Percentiles rank a stretch among this genome's conserved stretches.
Evolutionary conservation across 2,888 invertebrate genomes (phyloP).

Genomic region (Plemyria rubiginata): DNA sequence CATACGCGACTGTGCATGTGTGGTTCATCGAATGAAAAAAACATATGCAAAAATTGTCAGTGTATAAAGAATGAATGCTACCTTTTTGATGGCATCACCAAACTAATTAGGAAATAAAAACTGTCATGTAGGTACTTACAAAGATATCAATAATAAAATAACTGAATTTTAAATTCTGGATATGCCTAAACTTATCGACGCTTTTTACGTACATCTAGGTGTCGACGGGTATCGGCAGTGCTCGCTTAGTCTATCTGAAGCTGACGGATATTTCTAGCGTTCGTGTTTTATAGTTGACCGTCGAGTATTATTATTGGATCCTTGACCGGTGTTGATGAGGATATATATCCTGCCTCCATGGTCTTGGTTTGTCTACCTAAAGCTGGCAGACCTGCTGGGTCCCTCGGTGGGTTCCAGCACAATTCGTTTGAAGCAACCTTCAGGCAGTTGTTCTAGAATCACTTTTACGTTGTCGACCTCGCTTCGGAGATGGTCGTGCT

Average conservation of each 20-base stretch:
- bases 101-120: too few relatives aligned
- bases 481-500: slow-evolving; percentile 87
- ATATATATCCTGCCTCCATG: background rate
- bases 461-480: slow-evolving; percentile 94
- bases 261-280: background rate
- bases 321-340: background rate
- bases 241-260: background rate
- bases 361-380: slow-evolving; percentile 51
- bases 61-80: too few relatives aligned
- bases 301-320: background rate
- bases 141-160: too few relatives aligned
- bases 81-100: too few relatives aligned
- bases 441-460: slow-evolving; percentile 92
- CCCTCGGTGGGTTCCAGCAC: slow-evolving; percentile 88
- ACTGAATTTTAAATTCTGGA: too few relatives aligned
- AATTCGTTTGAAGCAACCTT: slow-evolving; percentile 91
- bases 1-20: too few relatives aligned
- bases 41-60: too few relatives aligned
- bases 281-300: background rate
- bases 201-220: too few relatives aligned
- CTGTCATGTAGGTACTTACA: too few relatives aligned
- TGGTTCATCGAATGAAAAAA: too few relatives aligned
- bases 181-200: too few relatives aligned
- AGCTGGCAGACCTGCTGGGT: slow-evolving; percentile 60
- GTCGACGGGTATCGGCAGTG: background rate